Percentiles rank a stretch among this genome's conserved stretches.
Evolutionary conservation across 2,888 invertebrate genomes (phyloP).

Genomic region (Osmoderma eremita): DNA sequence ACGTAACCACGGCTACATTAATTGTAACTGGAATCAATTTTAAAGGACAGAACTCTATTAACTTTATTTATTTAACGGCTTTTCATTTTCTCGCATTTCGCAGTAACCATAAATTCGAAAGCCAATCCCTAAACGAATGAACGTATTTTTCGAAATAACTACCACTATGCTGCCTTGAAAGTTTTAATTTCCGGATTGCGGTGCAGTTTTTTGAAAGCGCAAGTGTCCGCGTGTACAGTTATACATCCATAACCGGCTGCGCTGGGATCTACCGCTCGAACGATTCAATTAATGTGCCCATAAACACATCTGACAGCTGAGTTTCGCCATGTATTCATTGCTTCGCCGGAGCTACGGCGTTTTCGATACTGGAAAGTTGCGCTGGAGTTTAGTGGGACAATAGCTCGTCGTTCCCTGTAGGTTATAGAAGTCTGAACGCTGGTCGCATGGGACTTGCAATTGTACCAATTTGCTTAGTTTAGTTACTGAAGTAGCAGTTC

Average conservation of each 20-base stretch:
- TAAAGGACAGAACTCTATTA: too few species aligned
- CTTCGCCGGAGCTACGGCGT: background rate
- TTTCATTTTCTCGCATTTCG: background rate
- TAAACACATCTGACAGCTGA: conserved; percentile 3
- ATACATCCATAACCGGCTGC: background rate
- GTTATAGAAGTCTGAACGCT: too few species aligned
- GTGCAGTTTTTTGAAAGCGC: conserved; percentile 2
- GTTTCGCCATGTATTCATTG: background rate
- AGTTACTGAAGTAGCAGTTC: too few species aligned
- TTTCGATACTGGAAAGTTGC: background rate
- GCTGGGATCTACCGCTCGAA: background rate
- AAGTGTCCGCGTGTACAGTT: conserved; percentile 3
- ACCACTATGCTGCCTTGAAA: background rate
- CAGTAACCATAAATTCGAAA: conserved; percentile 1
- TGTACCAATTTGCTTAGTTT: too few species aligned
- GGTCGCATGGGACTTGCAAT: too few species aligned
- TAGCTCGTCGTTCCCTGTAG: too few species aligned
- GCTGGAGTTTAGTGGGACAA: conserved; percentile 2
- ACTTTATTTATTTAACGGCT: background rate
- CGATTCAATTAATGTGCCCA: conserved; percentile 9
- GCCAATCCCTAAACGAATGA: background rate
- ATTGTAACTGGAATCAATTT: too few species aligned
- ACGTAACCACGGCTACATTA: too few species aligned
- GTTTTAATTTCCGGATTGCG: conserved; percentile 16
- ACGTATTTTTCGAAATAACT: background rate